Evolutionary conservation across 2,797 vertebrate species (phyloP), one percentile per base, ranked within the genome.

Genomic region (Champsocephalus esox): DNA sequence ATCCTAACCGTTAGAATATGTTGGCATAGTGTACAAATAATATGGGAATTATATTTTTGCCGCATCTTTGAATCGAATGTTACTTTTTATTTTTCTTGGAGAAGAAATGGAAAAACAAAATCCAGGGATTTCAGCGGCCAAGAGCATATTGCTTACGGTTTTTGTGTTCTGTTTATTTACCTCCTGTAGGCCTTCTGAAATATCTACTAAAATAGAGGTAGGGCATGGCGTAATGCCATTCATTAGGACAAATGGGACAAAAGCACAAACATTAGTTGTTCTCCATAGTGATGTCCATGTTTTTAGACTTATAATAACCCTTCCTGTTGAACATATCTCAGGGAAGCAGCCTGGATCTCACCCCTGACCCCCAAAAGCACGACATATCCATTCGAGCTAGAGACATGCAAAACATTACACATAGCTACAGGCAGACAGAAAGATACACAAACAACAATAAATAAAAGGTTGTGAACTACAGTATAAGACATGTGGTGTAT

Each of bases 321-420:
- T 75, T 89, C 87, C 79, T 90, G 85, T 89, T 86, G 61, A 86
- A 88, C 85, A 82, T 86, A 92, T 90, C 90, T 95, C 94, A 94
- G 95, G 95, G 95, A 94, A 95, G 95, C 95, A 96, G 94, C 95
- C 95, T 94, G 92, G 94, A 96, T 95, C 95, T 94, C 92, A 87
- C 75, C 88, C 86, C 75, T 51, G 34, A 73, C 70, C 77, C 87
- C 79, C 41, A 70, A 82, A 90, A 81, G 80, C 88, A 84, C 72
- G 52, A 87, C 79, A 87, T 75, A 92, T 90, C 87, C 90, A 92
- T 88, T 85, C 70, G 64, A 88, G 79, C 77, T 81, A 70, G 62
- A 90, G 58, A 87, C 76, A 88, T 84, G 88, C 86, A 77, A 46
- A 85, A 88, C 88, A 92, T 73, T 69, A 73, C 74, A 84, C 82